These are phyloP conservation scores for Liasis olivaceus DNA, from an alignment of 2,797 vertebrate species.

Conservation along the genomic window DNA sequence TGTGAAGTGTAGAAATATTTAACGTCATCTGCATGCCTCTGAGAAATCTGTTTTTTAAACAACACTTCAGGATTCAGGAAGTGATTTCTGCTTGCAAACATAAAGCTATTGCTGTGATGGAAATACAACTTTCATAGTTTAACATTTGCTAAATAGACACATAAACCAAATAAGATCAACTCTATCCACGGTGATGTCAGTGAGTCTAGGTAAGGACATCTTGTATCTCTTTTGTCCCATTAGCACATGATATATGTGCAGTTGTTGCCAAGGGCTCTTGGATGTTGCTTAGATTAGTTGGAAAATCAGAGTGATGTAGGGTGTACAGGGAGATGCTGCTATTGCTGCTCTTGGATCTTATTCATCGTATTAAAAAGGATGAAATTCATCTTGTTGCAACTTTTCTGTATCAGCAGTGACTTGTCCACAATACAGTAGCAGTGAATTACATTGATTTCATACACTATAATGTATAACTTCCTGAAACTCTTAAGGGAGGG, in stretches of 20 bases:
- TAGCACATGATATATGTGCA: background rate
- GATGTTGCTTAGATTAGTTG: background rate
- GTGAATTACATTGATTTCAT: background rate
- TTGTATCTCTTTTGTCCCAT: background rate
- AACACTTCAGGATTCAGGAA: conserved; percentile 62
- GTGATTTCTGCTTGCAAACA: conserved; percentile 32
- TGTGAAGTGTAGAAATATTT: conserved; percentile 78
- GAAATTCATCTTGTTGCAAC: background rate
- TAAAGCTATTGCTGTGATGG: conserved; percentile 31
- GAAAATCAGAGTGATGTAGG: background rate
- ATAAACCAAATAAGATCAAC: conserved; percentile 9
- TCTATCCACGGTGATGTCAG: background rate
- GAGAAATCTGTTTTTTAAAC: conserved; percentile 70
- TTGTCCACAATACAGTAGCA: background rate
- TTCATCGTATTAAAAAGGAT: background rate
- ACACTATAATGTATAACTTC: background rate
- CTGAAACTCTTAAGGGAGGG: background rate
- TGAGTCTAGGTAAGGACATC: background rate
- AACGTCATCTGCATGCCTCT: conserved; percentile 72
- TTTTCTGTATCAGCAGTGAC: background rate
- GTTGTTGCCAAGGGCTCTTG: background rate
- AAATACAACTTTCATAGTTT: background rate
- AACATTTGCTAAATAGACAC: background rate
- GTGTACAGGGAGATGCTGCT: background rate
- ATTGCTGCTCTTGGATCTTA: background rate